phyloP scores from a whole-genome alignment of 2,797 vertebrate genomes.

The Hyperoplus lanceolatus region DNA sequence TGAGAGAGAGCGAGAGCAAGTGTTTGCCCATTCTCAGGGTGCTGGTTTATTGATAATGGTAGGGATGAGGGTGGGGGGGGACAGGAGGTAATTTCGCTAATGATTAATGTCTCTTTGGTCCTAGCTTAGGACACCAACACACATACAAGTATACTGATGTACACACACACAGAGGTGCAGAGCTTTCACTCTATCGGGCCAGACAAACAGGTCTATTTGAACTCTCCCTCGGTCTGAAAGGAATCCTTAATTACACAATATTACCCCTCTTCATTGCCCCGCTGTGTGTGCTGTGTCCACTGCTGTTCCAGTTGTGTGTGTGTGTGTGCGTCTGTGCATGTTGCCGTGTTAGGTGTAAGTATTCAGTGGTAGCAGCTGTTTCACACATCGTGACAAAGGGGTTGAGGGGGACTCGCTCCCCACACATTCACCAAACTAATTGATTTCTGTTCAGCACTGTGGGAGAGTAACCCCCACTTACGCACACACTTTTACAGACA shows the following conservation, averaged over 20 bases:
- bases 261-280: conserved; percentile 97
- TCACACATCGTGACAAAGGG: conserved; percentile 88
- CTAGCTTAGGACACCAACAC: conserved; percentile 93
- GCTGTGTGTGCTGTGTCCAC: conserved; percentile 86
- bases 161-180: conserved; percentile 62
- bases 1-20: conserved; percentile 73
- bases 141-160: conserved; percentile 62
- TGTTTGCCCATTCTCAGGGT: conserved; percentile 99
- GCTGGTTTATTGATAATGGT: conserved; percentile 96
- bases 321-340: conserved; percentile 65
- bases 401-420: conserved; percentile 79
- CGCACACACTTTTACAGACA: conserved; percentile 64
- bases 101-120: conserved; percentile 95
- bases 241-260: conserved; percentile 99
- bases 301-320: conserved; percentile 75
- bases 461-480: conserved; percentile 80
- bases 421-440: conserved; percentile 86
- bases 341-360: conserved; percentile 81
- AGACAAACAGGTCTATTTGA: conserved; percentile 98
- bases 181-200: conserved; percentile 83
- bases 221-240: conserved; percentile 98
- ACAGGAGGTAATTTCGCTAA: conserved; percentile 94
- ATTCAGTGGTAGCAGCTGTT: conserved; percentile 95
- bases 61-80: conserved; percentile 73
- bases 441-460: conserved; percentile 89